Conservation (phyloP, 2,113 vertebrate genomes). For the Balaenoptera acutorostrata region DNA sequence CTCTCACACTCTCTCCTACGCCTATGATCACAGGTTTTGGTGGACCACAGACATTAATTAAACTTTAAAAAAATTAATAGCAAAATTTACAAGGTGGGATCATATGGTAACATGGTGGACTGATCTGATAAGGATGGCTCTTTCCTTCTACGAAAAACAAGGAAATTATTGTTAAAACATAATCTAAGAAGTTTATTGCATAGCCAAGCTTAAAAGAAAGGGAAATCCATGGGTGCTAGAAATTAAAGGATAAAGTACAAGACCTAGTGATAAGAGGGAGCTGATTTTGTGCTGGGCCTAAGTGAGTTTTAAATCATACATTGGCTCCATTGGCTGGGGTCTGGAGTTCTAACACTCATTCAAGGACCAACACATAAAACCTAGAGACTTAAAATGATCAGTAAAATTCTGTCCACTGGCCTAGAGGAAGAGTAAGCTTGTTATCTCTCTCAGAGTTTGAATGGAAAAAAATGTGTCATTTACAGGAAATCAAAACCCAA, state of each 20-base stretch:
- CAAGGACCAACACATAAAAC: not conserved
- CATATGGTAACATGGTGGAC: not conserved
- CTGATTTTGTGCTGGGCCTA: not conserved
- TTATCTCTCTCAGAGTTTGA: not conserved
- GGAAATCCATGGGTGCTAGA: not conserved
- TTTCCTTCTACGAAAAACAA: not conserved
- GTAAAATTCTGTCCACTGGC: not conserved
- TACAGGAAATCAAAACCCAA: not conserved
- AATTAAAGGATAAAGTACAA: not conserved
- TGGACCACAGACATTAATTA: not conserved
- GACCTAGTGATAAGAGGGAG: not conserved
- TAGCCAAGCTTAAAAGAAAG: not conserved
- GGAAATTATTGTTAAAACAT: not conserved
- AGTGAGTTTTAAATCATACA: not conserved
- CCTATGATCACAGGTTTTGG: not conserved
- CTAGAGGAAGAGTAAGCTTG: not conserved
- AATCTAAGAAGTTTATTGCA: not conserved
- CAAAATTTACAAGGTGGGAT: not conserved
- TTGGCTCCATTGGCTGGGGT: not conserved
- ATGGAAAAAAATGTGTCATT: not conserved
- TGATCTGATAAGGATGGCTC: not conserved
- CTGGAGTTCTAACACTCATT: not conserved
- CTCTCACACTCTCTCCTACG: not conserved
- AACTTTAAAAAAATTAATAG: not conserved
- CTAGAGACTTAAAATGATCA: not conserved